These are phyloP conservation scores for Sphyrna mokarran DNA, from an alignment of 2,113 vertebrate species.

Conservation along the genomic window DNA sequence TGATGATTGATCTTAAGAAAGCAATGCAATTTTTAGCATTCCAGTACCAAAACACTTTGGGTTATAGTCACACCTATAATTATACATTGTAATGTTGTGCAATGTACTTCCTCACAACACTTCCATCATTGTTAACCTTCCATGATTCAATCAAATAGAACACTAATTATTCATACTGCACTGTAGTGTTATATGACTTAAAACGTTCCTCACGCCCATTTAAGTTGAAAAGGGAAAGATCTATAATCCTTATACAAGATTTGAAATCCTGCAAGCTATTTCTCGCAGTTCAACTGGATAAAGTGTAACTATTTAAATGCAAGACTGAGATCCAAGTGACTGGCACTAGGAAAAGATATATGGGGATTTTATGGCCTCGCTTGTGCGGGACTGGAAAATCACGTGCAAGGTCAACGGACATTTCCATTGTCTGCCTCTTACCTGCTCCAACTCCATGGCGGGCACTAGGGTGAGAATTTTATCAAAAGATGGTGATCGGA, in stretches of 20 bases:
- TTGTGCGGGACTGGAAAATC: too few species aligned
- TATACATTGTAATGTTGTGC: not conserved
- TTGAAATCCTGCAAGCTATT: not conserved
- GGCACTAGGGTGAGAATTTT: too few species aligned
- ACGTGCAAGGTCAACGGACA: too few species aligned
- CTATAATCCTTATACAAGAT: not conserved
- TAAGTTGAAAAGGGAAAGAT: not conserved
- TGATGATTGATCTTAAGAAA: not conserved
- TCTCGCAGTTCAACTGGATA: not conserved
- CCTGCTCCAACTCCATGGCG: too few species aligned
- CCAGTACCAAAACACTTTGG: not conserved
- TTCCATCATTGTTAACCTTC: not conserved
- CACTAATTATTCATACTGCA: not conserved
- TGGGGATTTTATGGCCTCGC: too few species aligned
- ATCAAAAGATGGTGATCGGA: too few species aligned
- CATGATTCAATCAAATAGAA: not conserved
- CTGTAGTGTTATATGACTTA: not conserved
- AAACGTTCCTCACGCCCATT: not conserved
- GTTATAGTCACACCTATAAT: not conserved
- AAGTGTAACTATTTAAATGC: not conserved
- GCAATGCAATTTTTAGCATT: not conserved
- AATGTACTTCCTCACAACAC: not conserved
- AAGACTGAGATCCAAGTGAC: not conserved
- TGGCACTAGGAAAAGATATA: not conserved
- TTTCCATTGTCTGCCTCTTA: too few species aligned